Base-by-base conservation (phyloP, 2,888 invertebrate species). In the Brachypterus glaber region DNA sequence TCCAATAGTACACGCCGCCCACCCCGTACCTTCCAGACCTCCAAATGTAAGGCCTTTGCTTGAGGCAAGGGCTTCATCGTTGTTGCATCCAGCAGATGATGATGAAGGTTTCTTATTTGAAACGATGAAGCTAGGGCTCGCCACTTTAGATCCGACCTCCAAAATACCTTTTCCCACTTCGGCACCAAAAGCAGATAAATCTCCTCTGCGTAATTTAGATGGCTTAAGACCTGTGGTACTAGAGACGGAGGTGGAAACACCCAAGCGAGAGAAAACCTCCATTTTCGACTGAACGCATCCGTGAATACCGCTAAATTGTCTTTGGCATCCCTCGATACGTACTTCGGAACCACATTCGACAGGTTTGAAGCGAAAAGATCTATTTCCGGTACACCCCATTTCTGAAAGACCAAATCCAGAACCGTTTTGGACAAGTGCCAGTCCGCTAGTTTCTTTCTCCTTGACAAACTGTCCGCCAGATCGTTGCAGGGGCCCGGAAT, bases 181-280 rank as follows among this genome's bases (percentile, higher is more conserved):
- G 45, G 44, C 1, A 48, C 50, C 31, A 56, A 40, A 18, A 57
- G 21, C 4, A 56, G 44, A 36, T 51, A 54, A 7, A 24, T 33
- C 8, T 53, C 52, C 25, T 26, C 34, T 4, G 51, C 46, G 5
- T 30, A 30, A 37, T 53, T 50, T 4, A 55, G 43, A 25, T 55
- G 52, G 2, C 30, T 26, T n/a, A 53, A 44, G 2, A 57, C 50
- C 17, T 42, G 26, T 4, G 55, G 55, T 1, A 55, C 47, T 14
- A 55, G 40, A 7, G 41, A 35, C 9, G 55, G 58, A 3, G 57
- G 57, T 2, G 57, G 55, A 32, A 58, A 57, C 5, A 55, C 37
- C 47, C 56, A 58, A 1, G 47, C 44, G 11, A 48, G 34, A 13
- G n/a, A 3, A 35, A 33, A 48, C 13, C 38, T 31, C 46, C 49